Conservation (phyloP, 2,888 invertebrate genomes). For the Hydrotaea cyrtoneurina region DNA sequence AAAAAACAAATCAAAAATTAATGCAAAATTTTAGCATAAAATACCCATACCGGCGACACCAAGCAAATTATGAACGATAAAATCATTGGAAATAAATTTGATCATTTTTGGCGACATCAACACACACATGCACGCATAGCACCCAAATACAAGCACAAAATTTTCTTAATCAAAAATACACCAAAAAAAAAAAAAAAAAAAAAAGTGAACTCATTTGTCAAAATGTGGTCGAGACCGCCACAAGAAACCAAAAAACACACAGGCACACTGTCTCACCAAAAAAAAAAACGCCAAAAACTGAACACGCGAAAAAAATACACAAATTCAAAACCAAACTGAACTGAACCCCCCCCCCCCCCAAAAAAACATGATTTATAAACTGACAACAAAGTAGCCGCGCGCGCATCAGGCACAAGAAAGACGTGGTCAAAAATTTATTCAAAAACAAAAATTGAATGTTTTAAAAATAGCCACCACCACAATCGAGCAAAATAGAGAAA, state of each 20-base stretch:
- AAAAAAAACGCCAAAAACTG: slow-evolving; percentile 8
- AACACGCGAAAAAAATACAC: neutral
- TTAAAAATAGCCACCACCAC: slow-evolving; percentile 5
- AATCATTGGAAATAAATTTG: slow-evolving; percentile 48
- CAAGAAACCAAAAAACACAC: slow-evolving; percentile 26
- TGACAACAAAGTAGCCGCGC: neutral
- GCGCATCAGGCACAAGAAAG: neutral
- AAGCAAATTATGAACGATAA: slow-evolving; percentile 54
- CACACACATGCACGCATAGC: neutral
- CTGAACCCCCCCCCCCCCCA: too few species aligned
- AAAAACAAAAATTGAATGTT: neutral
- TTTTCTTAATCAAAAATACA: slow-evolving; percentile 41
- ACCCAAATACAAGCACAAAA: neutral
- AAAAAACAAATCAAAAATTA: neutral
- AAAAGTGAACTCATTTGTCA: slow-evolving; percentile 65
- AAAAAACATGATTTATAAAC: slow-evolving; percentile 10
- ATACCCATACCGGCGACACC: neutral
- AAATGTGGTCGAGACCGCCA: slow-evolving; percentile 53
- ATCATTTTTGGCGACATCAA: slow-evolving; percentile 23
- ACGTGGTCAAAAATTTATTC: neutral
- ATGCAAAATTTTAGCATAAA: slow-evolving; percentile 5
- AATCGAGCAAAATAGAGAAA: neutral
- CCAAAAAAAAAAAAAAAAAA: neutral
- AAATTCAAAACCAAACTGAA: too few species aligned
- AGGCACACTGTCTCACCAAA: neutral